Base-by-base conservation (phyloP, 2,888 invertebrate genomes). In the Octodonta nipae region DNA sequence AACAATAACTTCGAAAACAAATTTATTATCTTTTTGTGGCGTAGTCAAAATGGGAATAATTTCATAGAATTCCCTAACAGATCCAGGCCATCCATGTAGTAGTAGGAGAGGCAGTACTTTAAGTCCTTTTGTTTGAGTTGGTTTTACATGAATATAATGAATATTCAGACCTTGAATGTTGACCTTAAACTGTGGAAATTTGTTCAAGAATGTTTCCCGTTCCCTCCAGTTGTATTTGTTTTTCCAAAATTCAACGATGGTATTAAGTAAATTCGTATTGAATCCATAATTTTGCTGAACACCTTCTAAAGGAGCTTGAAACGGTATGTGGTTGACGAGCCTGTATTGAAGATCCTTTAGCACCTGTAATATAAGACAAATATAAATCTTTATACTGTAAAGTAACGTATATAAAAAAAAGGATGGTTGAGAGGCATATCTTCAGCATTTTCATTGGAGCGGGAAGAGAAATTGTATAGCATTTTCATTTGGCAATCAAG, bases 41-140 rank as follows among this genome's bases (percentile, higher is more conserved):
- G 63, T 64, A 0, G 70, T 75, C n/a, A 86, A 61, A 27, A 71
- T 52, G 0, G 83, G 82, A 31, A 85, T 75, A 0, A 83, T 60
- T 33, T 76, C 75, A 49, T 80, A 79, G 59, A 87, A 88, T 61
- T 91, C 89, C n/a, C 77, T 65, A 2, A 87, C 69, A 0, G 83
- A 84, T 1, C 88, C 86, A 0, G 89, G 88, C 91, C 91, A 91
- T 22, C 91, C 91, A 54, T 92, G 89, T 10, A 83, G 60, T 28
- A 91, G 46, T 3, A 85, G 58, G 1, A 86, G 49, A 0, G 85
- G 83, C 1, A 78, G 43, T 1, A 73, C 67, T 46, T 67, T 67
- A 43, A 28, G 39, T n/a, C 45, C 44, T 30, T 43, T 32, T 2
- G 45, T 37, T 52, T 43, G 31, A 30, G 42, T 54, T 7, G 75